Percentiles rank a stretch among this genome's conserved stretches.
These are phyloP conservation scores for Polypterus senegalus DNA, from an alignment of 2,113 vertebrate species.

Conservation along the genomic window DNA sequence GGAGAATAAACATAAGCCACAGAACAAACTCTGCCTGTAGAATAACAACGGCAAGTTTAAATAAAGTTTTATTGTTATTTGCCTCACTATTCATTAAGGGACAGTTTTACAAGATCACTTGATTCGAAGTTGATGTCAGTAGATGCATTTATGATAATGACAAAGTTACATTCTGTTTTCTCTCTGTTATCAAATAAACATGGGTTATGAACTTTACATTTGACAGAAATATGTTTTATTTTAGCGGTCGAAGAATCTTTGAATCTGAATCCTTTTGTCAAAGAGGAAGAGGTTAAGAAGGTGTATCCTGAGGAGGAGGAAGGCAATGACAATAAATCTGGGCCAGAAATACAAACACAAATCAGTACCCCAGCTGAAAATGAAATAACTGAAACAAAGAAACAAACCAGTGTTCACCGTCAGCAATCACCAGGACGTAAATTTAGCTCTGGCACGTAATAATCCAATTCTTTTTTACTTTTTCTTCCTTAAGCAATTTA, in stretches of 20 bases:
- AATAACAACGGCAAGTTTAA: too few relatives aligned
- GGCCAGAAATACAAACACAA: not conserved
- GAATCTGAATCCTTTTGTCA: slow-evolving; percentile 20
- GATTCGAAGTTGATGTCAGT: too few relatives aligned
- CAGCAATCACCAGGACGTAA: slow-evolving; percentile 21
- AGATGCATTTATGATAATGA: too few relatives aligned
- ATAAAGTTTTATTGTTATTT: too few relatives aligned
- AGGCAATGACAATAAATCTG: slow-evolving; percentile 13
- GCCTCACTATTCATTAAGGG: too few relatives aligned
- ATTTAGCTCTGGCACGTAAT: slow-evolving; percentile 23
- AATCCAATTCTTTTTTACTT: not conserved
- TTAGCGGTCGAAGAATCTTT: not conserved
- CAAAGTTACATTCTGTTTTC: too few relatives aligned
- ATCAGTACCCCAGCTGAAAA: slow-evolving; percentile 1
- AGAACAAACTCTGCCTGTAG: too few relatives aligned
- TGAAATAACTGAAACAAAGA: slow-evolving; percentile 1
- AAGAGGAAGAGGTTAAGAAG: slow-evolving; percentile 6
- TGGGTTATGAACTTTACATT: too few relatives aligned
- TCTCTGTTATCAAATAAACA: too few relatives aligned
- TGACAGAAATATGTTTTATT: not conserved
- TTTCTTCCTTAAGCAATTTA: too few relatives aligned
- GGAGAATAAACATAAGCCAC: too few relatives aligned
- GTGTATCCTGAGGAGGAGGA: not conserved
- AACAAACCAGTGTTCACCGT: slow-evolving; percentile 1
- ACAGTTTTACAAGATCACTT: too few relatives aligned